These are phyloP conservation scores for Ephydatia muelleri DNA, from an alignment of 37 sponge, comb jelly and placozoan genomes.

Conservation along the genomic window DNA sequence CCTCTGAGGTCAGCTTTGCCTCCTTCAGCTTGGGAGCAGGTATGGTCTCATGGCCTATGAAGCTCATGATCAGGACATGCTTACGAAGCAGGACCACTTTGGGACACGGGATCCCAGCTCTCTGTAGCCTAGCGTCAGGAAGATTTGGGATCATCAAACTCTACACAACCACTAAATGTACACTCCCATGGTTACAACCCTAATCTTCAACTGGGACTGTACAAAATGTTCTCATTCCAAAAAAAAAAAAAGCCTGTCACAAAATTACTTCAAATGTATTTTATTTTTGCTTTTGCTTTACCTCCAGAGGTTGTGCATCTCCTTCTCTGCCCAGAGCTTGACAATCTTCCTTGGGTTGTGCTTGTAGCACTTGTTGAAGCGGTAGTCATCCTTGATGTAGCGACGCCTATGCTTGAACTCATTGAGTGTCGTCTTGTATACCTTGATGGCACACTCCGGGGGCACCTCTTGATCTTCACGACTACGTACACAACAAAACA, in stretches of 20 bases:
- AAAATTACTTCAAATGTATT: background rate
- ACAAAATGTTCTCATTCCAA: background rate
- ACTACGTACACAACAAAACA: conserved; percentile 5
- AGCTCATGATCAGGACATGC: conserved; percentile 92
- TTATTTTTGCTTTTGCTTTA: background rate
- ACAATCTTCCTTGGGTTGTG: conserved; percentile 83
- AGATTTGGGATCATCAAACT: background rate
- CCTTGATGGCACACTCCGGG: conserved; percentile 90
- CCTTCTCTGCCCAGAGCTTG: conserved; percentile 95
- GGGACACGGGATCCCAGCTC: conserved; percentile 81
- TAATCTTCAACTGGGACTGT: background rate
- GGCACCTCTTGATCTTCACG: conserved; percentile 63
- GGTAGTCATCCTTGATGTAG: conserved; percentile 92
- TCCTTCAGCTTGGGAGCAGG: conserved; percentile 91
- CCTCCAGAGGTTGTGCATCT: conserved; percentile 90
- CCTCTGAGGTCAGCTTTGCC: conserved; percentile 52
- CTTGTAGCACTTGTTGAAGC: conserved; percentile 76
- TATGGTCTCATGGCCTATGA: conserved; percentile 82
- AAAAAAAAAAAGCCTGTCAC: background rate
- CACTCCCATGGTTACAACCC: no score
- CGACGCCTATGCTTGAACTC: conserved; percentile 93
- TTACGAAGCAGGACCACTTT: conserved; percentile 80
- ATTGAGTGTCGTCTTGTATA: conserved; percentile 97
- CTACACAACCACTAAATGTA: conserved; percentile 8
- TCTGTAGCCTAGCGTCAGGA: conserved; percentile 47